A percentile compares a stretch with the other conserved stretches of the same genome.
These are phyloP conservation scores for Crossocerus cetratus DNA, from an alignment of 2,888 invertebrate genomes.

Conservation along the genomic window DNA sequence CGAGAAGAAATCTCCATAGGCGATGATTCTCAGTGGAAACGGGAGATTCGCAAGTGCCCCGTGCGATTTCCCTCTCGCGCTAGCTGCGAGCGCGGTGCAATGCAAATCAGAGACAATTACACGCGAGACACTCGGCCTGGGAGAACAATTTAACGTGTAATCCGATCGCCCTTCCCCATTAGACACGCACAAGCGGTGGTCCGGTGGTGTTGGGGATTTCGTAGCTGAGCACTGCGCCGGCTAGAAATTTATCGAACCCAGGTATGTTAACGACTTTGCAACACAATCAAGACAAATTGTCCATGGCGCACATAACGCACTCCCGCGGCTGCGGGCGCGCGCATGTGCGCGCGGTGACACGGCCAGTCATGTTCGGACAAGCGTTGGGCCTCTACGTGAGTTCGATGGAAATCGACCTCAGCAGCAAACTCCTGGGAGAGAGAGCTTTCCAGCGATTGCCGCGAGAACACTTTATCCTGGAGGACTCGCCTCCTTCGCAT, in stretches of 20 bases:
- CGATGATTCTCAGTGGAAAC: no score
- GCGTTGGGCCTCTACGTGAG: slow-evolving; percentile 2
- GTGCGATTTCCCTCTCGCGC: not conserved
- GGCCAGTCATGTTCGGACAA: slow-evolving; percentile 17
- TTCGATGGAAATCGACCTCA: slow-evolving; percentile 13
- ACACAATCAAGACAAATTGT: slow-evolving; percentile 60
- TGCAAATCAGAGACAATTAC: slow-evolving; percentile 44
- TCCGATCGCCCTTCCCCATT: slow-evolving; percentile 35
- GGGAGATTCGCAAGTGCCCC: not conserved
- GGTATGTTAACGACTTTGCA: slow-evolving; percentile 52
- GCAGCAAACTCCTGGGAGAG: not conserved
- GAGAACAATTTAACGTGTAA: slow-evolving; percentile 44
- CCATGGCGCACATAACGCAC: slow-evolving; percentile 32
- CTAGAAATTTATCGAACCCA: slow-evolving; percentile 37
- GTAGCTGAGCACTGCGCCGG: slow-evolving; percentile 5
- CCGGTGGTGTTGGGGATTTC: slow-evolving; percentile 30
- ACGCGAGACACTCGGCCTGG: slow-evolving; percentile 29
- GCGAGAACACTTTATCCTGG: no score
- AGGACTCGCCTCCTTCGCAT: no score
- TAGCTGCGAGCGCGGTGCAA: not conserved
- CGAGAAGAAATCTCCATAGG: no score
- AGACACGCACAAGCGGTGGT: slow-evolving; percentile 25
- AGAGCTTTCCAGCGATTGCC: no score
- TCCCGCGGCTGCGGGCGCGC: not conserved
- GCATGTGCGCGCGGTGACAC: slow-evolving; percentile 18